These are phyloP conservation scores for Venusia cambrica DNA, from an alignment of 2,888 invertebrate species.

Conservation along the genomic window DNA sequence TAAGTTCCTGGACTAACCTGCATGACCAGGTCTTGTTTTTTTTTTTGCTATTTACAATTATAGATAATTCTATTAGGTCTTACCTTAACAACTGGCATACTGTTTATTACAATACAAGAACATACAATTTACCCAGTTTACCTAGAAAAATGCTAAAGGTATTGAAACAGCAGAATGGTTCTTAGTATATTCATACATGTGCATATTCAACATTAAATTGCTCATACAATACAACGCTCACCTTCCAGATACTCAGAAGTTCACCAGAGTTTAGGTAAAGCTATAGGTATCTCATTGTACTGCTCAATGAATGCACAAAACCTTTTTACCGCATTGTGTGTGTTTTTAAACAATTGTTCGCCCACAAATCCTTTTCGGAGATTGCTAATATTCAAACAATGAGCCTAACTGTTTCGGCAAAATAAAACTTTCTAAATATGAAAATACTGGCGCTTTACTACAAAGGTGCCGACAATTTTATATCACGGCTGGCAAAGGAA, in stretches of 20 bases:
- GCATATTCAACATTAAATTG: too few relatives aligned
- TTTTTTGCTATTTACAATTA: too few relatives aligned
- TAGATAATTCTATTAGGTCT: constrained; percentile 1
- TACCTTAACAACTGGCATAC: background rate
- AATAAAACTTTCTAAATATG: constrained; percentile 66
- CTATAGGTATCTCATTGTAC: constrained; percentile 18
- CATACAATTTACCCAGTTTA: background rate
- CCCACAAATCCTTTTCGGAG: constrained; percentile 32
- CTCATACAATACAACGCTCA: constrained; percentile 9
- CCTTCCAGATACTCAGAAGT: constrained; percentile 16
- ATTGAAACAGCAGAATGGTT: background rate
- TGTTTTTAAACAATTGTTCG: constrained; percentile 21
- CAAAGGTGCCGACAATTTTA: constrained; percentile 65
- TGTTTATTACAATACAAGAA: background rate
- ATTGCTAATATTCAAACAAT: constrained; percentile 41
- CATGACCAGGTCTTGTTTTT: too few relatives aligned
- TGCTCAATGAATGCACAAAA: constrained; percentile 19
- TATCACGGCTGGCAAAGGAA: constrained; percentile 55
- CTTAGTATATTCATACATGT: constrained; percentile 1
- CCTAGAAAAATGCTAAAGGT: constrained; percentile 1
- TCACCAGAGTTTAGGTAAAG: constrained; percentile 8
- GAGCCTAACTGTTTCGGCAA: constrained; percentile 55
- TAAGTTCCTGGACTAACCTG: too few relatives aligned
- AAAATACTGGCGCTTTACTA: constrained; percentile 49
- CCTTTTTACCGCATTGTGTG: constrained; percentile 25